Percentiles rank a stretch among this genome's conserved stretches.
These are phyloP conservation scores for Alosa alosa DNA, from an alignment of 2,113 vertebrate species.

Conservation along the genomic window DNA sequence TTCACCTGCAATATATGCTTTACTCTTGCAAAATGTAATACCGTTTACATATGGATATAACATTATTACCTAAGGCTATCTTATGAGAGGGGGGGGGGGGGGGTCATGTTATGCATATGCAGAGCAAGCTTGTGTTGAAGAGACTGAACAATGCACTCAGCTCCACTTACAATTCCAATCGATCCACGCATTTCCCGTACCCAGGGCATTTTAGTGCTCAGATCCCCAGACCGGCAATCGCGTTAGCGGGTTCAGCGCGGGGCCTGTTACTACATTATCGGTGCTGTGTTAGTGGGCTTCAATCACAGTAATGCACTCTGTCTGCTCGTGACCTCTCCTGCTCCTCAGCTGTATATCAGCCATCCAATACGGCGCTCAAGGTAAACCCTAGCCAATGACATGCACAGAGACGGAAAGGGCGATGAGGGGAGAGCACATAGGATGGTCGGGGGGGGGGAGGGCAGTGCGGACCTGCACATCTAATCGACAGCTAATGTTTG, in stretches of 20 bases:
- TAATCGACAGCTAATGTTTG: neutral
- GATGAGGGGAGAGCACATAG: neutral
- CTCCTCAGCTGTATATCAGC: slow-evolving; percentile 9
- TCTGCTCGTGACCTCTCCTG: slow-evolving; percentile 55
- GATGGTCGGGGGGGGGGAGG: neutral
- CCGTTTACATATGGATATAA: neutral
- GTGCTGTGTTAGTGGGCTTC: slow-evolving; percentile 42
- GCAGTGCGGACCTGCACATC: no score
- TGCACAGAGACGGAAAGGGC: neutral
- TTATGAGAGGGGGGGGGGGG: neutral
- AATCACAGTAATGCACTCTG: slow-evolving; percentile 63
- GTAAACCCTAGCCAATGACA: neutral
- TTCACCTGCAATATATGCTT: neutral
- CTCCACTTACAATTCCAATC: slow-evolving; percentile 2
- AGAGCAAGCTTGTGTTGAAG: neutral
- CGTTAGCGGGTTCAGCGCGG: slow-evolving; percentile 46
- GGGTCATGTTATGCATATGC: slow-evolving; percentile 1
- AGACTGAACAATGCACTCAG: slow-evolving; percentile 5
- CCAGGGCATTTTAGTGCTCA: slow-evolving; percentile 4
- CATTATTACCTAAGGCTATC: neutral
- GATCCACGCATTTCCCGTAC: slow-evolving; percentile 9
- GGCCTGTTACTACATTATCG: slow-evolving; percentile 62
- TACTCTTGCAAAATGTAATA: neutral
- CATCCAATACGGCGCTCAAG: neutral
- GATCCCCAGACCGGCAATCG: slow-evolving; percentile 10